Evolutionary conservation across 1,140 invertebrate genomes (phyloP).

Genomic region (Semibalanus balanoides): DNA sequence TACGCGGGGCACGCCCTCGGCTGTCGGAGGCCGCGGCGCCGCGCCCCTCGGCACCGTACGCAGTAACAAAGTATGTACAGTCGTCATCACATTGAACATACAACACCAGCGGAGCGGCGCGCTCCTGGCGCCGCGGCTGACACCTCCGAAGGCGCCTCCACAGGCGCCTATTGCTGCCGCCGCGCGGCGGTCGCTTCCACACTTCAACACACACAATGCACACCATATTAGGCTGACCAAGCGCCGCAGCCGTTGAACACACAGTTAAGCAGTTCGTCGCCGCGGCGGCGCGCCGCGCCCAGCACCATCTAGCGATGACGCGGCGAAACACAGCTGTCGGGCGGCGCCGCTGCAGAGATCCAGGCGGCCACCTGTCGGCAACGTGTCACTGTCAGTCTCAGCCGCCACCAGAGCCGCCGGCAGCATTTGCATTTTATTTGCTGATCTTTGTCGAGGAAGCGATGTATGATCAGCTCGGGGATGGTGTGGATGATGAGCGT

Average conservation of each 20-base stretch:
- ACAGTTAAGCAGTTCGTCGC: neutral
- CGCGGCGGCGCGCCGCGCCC: too few relatives aligned
- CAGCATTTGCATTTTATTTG: too few relatives aligned
- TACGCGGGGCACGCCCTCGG: neutral
- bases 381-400: neutral
- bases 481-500: too few relatives aligned
- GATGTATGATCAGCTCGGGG: neutral
- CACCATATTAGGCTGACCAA: neutral
- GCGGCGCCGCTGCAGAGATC: neutral
- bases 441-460: neutral
- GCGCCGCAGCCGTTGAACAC: neutral
- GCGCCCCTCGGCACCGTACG: neutral
- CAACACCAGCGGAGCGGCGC: neutral
- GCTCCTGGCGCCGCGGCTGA: too few relatives aligned
- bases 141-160: too few relatives aligned
- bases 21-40: too few relatives aligned
- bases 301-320: neutral
- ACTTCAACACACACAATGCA: neutral
- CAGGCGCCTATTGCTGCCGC: neutral
- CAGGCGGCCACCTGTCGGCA: neutral
- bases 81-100: constrained; percentile 2
- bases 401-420: too few relatives aligned
- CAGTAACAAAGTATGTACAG: neutral
- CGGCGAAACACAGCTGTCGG: neutral
- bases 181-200: neutral